A percentile compares a stretch with the other conserved stretches of the same genome.
phyloP scores from a whole-genome alignment of 2,797 vertebrate species.

The Pygocentrus nattereri region DNA sequence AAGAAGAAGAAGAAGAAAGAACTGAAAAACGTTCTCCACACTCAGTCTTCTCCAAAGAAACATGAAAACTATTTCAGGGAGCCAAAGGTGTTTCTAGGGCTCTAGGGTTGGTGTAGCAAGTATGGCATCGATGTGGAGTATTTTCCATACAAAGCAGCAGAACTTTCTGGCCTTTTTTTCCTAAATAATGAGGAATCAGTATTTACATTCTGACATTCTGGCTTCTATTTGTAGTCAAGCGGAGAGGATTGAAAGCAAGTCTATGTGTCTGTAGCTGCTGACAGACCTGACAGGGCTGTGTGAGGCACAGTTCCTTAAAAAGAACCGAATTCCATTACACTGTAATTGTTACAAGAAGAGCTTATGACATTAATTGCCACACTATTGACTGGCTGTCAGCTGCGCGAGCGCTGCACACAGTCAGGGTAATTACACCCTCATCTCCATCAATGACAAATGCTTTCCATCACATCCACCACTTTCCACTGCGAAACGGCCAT shows the following conservation, averaged over 20 bases:
- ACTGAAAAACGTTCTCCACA: too few relatives aligned
- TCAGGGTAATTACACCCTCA: constrained; percentile 8
- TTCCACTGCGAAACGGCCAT: not conserved
- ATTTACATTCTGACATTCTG: too few relatives aligned
- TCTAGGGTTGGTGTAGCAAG: too few relatives aligned
- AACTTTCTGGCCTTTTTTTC: too few relatives aligned
- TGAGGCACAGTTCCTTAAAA: not conserved
- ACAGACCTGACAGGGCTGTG: not conserved
- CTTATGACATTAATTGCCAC: constrained; percentile 8
- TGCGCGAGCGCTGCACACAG: not conserved
- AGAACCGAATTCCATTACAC: not conserved
- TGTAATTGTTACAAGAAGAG: not conserved
- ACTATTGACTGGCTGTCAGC: constrained; percentile 5
- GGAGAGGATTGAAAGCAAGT: not conserved
- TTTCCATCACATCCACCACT: not conserved
- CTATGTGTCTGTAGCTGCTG: not conserved
- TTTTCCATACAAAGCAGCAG: too few relatives aligned
- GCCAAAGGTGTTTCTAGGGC: too few relatives aligned
- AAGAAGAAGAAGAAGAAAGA: too few relatives aligned
- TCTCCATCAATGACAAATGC: not conserved
- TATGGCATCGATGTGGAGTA: too few relatives aligned
- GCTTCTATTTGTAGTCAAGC: not conserved
- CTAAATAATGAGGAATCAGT: too few relatives aligned
- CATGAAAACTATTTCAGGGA: too few relatives aligned
- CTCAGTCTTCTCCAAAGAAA: too few relatives aligned